Evolutionary conservation across 2,797 vertebrate genomes (phyloP), one percentile per base, ranked within the genome.

Genomic region (Chaetophractus vellerosus): DNA sequence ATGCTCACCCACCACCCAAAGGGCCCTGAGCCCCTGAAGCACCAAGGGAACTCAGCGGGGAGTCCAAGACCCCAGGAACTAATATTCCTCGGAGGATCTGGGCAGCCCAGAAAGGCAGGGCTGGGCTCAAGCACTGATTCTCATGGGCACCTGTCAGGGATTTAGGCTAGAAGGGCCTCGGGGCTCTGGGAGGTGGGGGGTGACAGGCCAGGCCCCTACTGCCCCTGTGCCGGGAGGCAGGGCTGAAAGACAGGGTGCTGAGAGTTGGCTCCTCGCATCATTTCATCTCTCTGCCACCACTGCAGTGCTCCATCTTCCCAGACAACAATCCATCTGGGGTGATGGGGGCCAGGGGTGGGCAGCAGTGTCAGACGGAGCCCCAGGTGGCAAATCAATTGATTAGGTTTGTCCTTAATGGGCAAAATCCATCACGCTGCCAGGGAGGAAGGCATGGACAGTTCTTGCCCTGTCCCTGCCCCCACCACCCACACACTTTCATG

Each of bases 401-500:
- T 89, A 92, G 82, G 83, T 95, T 93, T 96, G 71, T 59, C 21
- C 76, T 93, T 97, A 97, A 96, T 95, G 88, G 94, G 72, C 12
- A 85, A 72, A 93, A 96, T 96, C 88, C 83, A 91, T 97, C 96
- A 95, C 5, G 1, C n/a, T 68, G 79, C 88, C 33, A 7, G 72
- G 69, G 63, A 84, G 64, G 52, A n/a, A 1, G 18, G 61, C 16
- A 2, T 8, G 80, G 36, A 33, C 19, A 88, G 12, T 3, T 18
- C n/a, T 8, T 16, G 57, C 36, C 36, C 41, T 26, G 28, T 68
- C 52, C 64, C 66, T 55, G 57, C 76, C 61, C 38, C 6, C 19
- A 55, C 12, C 41, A 26, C 50, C 48, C 33, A 50, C 1, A 45
- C 21, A 9, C 26, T 86, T 86, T 72, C 71, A 71, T 2, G 12